These are phyloP conservation scores for Leptatherina wallacei DNA, from an alignment of 2,797 vertebrate genomes.

Conservation along the genomic window DNA sequence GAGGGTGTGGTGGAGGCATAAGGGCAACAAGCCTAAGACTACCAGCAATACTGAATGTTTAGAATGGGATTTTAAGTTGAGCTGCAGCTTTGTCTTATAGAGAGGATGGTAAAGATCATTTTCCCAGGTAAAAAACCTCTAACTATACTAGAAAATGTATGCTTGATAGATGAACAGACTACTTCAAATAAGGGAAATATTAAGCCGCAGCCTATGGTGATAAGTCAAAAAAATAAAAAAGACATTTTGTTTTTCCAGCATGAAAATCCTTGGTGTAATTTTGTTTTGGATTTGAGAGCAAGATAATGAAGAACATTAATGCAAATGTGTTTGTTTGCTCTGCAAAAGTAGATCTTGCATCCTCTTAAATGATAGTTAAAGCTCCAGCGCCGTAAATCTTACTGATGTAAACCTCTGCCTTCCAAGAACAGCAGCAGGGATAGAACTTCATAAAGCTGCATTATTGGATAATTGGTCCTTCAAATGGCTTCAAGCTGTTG, in stretches of 20 bases:
- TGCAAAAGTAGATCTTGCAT: constrained; percentile 45
- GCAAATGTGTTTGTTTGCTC: constrained; percentile 54
- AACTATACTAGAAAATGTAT: too few relatives aligned
- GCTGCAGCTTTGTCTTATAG: too few relatives aligned
- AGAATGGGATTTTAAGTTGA: too few relatives aligned
- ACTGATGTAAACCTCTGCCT: constrained; percentile 69
- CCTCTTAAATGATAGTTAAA: constrained; percentile 54
- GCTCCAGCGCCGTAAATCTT: constrained; percentile 64
- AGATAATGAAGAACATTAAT: constrained; percentile 45
- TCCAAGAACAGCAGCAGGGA: constrained; percentile 75
- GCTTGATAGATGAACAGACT: too few relatives aligned
- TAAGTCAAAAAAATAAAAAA: background rate
- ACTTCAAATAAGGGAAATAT: too few relatives aligned
- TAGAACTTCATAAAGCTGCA: constrained; percentile 80
- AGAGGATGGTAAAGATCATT: too few relatives aligned
- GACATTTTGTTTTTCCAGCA: background rate
- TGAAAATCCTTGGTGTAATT: background rate
- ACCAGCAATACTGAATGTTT: too few relatives aligned
- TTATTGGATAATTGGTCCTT: constrained; percentile 84
- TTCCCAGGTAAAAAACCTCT: too few relatives aligned
- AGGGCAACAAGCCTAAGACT: too few relatives aligned
- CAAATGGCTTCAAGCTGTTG: constrained; percentile 82
- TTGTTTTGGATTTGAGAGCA: constrained; percentile 14
- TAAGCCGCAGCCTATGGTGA: too few relatives aligned
- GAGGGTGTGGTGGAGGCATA: too few relatives aligned